Evolutionary conservation across 2,797 vertebrate genomes (phyloP).

Genomic region (Ctenosaura bakeri): DNA sequence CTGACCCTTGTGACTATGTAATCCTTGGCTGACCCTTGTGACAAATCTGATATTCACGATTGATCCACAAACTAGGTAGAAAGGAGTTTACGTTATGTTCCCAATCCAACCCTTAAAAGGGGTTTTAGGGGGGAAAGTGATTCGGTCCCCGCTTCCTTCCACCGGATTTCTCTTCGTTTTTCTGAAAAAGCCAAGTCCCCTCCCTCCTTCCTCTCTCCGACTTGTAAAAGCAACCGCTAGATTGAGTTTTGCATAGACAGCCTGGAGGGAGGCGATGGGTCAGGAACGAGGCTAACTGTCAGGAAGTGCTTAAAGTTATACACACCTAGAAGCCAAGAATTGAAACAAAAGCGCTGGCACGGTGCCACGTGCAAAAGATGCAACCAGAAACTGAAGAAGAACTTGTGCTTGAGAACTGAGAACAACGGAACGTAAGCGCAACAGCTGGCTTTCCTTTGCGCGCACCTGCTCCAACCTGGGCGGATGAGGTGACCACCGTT

Average conservation of each 20-base stretch:
- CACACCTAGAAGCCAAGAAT: neutral
- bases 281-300: neutral
- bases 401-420: neutral
- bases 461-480: constrained; percentile 1
- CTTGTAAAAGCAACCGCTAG: constrained; percentile 29
- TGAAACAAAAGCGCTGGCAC: constrained; percentile 25
- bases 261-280: neutral
- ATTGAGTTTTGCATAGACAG: constrained; percentile 34
- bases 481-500: neutral
- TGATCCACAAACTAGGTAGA: neutral
- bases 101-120: neutral
- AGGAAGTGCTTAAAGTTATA: constrained; percentile 43
- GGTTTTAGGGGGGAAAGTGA: neutral
- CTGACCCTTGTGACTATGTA: neutral
- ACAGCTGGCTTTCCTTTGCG: neutral
- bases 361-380: constrained; percentile 23
- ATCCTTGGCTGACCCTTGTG: neutral
- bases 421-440: neutral
- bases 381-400: neutral
- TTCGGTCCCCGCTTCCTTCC: neutral
- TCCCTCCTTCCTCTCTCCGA: neutral
- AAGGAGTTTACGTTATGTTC: neutral
- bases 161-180: too few relatives aligned
- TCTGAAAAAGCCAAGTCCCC: neutral
- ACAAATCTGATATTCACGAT: neutral